Conservation (phyloP, 1,140 invertebrate species). For the Stenopsyche tienmushanensis region DNA sequence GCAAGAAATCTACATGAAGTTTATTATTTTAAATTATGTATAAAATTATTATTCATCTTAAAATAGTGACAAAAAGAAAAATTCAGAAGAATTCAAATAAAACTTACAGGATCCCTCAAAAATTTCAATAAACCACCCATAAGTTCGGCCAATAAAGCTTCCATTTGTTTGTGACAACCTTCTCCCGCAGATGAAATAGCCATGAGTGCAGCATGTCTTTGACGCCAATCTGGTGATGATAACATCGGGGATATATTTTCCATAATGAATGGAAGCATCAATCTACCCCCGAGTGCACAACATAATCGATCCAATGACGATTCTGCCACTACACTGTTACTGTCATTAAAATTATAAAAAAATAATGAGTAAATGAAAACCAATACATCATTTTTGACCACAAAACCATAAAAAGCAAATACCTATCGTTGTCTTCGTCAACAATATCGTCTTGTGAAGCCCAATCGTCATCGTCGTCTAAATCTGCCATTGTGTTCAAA, state of each 20-base stretch:
- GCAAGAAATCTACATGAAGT: constrained; percentile 20
- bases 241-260: constrained; percentile 86
- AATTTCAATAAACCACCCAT: constrained; percentile 88
- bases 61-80: background rate
- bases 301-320: constrained; percentile 94
- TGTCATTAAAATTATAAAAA: constrained; percentile 47
- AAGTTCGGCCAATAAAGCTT: constrained; percentile 85
- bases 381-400: background rate
- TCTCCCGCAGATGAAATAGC: constrained; percentile 97
- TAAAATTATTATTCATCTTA: background rate
- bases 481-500: constrained; percentile 94
- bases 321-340: constrained; percentile 93
- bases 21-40: constrained; percentile 14
- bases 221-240: constrained; percentile 77
- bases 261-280: constrained; percentile 87
- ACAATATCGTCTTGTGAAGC: constrained; percentile 72
- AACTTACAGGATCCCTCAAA: constrained; percentile 71
- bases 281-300: constrained; percentile 94
- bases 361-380: background rate
- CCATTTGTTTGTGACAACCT: constrained; percentile 98
- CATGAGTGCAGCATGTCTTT: constrained; percentile 95
- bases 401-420: background rate
- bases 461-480: constrained; percentile 93
- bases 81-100: background rate
- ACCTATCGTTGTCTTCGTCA: constrained; percentile 81